Conservation (phyloP, 2,888 invertebrate genomes). For the Dorcus hopei region DNA sequence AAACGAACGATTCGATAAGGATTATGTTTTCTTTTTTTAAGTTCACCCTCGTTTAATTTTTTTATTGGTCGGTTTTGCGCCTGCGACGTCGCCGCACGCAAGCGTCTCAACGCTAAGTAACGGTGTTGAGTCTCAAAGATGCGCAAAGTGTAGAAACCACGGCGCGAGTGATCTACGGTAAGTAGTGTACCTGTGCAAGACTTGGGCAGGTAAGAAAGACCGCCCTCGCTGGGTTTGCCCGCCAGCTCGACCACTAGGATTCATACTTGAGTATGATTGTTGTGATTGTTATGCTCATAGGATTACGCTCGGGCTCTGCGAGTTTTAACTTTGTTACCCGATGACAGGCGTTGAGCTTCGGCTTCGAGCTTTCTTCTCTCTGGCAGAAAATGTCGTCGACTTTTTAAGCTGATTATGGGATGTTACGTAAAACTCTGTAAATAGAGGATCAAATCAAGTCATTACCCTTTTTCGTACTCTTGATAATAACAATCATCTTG, state of each 20-base stretch:
- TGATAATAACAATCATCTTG: no score
- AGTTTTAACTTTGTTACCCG: constrained; percentile 11
- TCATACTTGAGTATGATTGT: constrained; percentile 21
- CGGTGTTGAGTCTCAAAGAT: constrained; percentile 12
- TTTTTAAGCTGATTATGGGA: no score
- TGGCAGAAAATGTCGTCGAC: neutral
- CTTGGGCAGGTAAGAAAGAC: constrained; percentile 29
- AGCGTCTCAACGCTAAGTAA: constrained; percentile 4
- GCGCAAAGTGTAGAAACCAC: constrained; percentile 27
- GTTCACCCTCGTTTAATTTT: no score
- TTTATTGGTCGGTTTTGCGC: neutral
- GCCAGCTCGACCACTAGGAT: constrained; percentile 28
- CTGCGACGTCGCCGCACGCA: constrained; percentile 4
- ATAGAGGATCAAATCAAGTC: no score
- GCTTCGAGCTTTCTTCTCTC: neutral
- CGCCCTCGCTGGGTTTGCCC: constrained; percentile 29
- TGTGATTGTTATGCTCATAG: constrained; percentile 27
- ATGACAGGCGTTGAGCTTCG: constrained; percentile 12
- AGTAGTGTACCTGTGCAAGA: constrained; percentile 24
- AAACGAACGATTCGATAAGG: no score
- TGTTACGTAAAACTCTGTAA: no score
- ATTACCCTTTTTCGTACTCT: no score
- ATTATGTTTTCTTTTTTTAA: no score
- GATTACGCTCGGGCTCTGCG: constrained; percentile 18
- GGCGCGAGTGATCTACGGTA: constrained; percentile 27